Base-by-base conservation (phyloP, 2,888 invertebrate species). In the Cheilosia grossa region DNA sequence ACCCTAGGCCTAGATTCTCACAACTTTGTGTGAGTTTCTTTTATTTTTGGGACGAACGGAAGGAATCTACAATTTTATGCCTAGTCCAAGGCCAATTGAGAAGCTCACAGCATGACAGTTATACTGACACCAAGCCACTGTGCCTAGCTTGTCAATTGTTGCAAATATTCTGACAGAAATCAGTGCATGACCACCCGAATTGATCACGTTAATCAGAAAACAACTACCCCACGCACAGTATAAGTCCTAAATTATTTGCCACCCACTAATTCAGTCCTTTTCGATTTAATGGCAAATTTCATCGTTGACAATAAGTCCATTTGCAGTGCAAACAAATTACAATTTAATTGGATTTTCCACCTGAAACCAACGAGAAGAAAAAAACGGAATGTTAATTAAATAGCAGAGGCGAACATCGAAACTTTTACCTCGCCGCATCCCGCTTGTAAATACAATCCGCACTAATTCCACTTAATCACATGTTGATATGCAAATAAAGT, bases 361-460 rank as follows among this genome's bases (percentile, higher is more conserved):
- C 6, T 10, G 0, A 2, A n/a, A n/a, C 24, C 33, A 54, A 54
- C 17, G 4, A 19, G 19, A 30, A 30, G 6, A 30, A 2, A n/a
- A 7, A 27, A 30, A 30, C 30, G 9, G 44, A n/a, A n/a, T 54
- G 54, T 30, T 54, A 54, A 54, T 54, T 54, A 33, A 54, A 54
- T 54, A 33, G n/a, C 30, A 54, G 51, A 37, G 13, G 4, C 37
- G 4, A 37, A 13, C 37, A 1, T 10, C 13, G 51, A 51, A 24
- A 24, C 15, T 10, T 4, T 21, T 51, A 15, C 51, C 10, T 13
- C 15, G 9, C 44, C 44, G 13, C 4, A 51, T n/a, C n/a, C n/a
- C n/a, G n/a, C n/a, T n/a, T 51, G 51, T 54, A 54, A 54, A 54
- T 33, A n/a, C 17, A 54, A 54, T 54, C 30, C 54, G 30, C n/a